Evolutionary conservation across 2,797 vertebrate species (phyloP).

Genomic region (Sebastiscus tertius): DNA sequence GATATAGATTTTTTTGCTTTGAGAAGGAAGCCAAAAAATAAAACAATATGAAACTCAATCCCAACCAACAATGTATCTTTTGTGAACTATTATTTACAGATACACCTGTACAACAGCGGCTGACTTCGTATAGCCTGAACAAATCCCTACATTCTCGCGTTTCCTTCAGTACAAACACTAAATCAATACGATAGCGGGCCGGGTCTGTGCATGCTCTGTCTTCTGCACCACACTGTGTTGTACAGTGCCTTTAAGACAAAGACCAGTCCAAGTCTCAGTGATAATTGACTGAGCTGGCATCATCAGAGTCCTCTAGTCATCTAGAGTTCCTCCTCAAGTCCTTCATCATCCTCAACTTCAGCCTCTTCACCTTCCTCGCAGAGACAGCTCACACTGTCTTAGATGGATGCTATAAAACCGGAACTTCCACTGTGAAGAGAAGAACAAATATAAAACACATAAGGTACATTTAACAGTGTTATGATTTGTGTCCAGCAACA

Average conservation of each 20-base stretch:
- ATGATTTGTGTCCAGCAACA: not conserved
- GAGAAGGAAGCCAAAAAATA: not conserved
- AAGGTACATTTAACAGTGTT: not conserved
- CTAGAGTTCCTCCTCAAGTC: conserved; percentile 28
- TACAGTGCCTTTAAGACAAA: conserved; percentile 70
- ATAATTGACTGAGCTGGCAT: conserved; percentile 36
- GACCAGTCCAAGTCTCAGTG: conserved; percentile 44
- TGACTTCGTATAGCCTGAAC: conserved; percentile 33
- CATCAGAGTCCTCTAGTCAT: conserved; percentile 47
- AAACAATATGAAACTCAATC: conserved; percentile 30
- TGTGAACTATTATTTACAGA: conserved; percentile 76
- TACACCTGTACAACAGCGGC: conserved; percentile 65
- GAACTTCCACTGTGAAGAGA: conserved; percentile 69
- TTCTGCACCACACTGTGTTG: conserved; percentile 51
- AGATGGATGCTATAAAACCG: conserved; percentile 80
- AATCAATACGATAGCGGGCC: conserved; percentile 31
- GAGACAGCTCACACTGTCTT: conserved; percentile 29
- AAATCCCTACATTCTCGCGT: conserved; percentile 48
- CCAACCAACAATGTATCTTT: conserved; percentile 33
- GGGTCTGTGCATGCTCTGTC: conserved; percentile 52
- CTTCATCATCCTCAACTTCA: conserved; percentile 45
- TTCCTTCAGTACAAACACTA: conserved; percentile 49
- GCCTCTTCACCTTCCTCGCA: conserved; percentile 42
- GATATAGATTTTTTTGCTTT: conserved; percentile 14
- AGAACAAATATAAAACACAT: not conserved